Evolutionary conservation across 2,888 invertebrate species (phyloP), one percentile per base, ranked within the genome.

Genomic region (Dorcus parallelipipedus): DNA sequence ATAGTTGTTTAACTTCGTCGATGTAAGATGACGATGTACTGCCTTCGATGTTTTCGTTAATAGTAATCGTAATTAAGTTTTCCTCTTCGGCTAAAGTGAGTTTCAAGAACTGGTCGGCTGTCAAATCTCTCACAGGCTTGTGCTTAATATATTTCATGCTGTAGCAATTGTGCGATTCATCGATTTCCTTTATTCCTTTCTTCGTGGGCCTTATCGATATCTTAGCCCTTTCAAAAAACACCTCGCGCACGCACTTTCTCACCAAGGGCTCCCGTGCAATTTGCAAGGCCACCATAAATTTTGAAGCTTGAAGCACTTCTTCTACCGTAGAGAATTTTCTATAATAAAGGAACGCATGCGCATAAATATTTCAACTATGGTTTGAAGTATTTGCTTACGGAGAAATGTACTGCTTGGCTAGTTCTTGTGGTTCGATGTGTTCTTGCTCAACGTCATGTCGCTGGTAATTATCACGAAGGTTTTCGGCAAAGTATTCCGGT

Each of bases 401-500:
- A 69, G 84, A 84, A 23, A 88, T 80, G 72, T 85, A 94, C 67
- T 94, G 91, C 54, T 86, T 87, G 0, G 96, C 96, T 14, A 93
- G 82, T 64, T 93, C 91, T 0, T 84, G 71, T 0, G 96, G 95
- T 66, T 93, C 90, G n/a, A 87, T 84, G 0, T 89, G 86, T 68
- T 92, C 93, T 75, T 97, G 97, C 51, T 96, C 96, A 1, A 97
- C 94, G 73, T 97, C 97, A 75, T 96, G 93, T 9, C 95, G 83
- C 76, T 95, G 94, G 77, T 97, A 97, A 76, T 95, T 95, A 73
- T 97, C 97, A 1, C 95, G 86, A 6, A 98, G 82, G 80, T 99
- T 98, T 80, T 97, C 97, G 0, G 95, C 96, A 76, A 95, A 97
- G 78, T 97, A 91, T 74, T 95, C 94, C 0, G 98, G 95, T 0